Percentiles rank a stretch among this genome's conserved stretches.
Evolutionary conservation across 2,113 vertebrate genomes (phyloP).

Genomic region (Poeciliopsis retropinna): DNA sequence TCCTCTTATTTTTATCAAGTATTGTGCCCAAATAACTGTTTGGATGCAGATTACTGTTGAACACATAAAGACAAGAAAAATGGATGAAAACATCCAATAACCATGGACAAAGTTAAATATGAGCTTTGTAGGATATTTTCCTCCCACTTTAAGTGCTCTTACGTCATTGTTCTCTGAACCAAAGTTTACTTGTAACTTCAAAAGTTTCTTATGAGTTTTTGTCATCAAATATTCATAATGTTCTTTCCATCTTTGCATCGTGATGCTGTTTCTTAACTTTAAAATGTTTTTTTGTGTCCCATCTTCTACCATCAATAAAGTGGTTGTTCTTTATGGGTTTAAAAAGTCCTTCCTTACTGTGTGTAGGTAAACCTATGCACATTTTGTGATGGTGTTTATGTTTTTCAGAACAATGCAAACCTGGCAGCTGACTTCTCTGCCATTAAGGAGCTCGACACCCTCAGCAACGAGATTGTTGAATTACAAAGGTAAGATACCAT

Average conservation of each 20-base stretch:
- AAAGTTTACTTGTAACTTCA: not conserved
- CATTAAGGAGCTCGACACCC: constrained; percentile 97
- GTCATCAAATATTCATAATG: too few species aligned
- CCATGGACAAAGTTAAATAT: not conserved
- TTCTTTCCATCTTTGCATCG: too few species aligned
- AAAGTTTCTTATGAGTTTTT: too few species aligned
- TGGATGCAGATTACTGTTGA: too few species aligned
- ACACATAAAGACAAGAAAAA: too few species aligned
- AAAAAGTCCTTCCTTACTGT: not conserved
- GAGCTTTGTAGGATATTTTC: too few species aligned
- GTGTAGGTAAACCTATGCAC: not conserved
- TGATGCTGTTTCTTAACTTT: too few species aligned
- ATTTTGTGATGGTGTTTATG: not conserved
- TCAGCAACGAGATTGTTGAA: constrained; percentile 97
- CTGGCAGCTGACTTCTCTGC: constrained; percentile 96
- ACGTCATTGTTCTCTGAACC: not conserved
- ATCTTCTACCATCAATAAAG: not conserved
- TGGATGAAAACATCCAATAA: too few species aligned
- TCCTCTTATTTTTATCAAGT: too few species aligned
- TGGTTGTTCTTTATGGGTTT: not conserved
- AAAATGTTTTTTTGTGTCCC: not conserved
- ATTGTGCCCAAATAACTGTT: too few species aligned
- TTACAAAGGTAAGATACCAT: constrained; percentile 87
- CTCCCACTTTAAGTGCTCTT: not conserved
- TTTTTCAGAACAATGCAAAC: constrained; percentile 82